Conservation (phyloP, 2,797 vertebrate genomes). For the Pteropus rufus region DNA sequence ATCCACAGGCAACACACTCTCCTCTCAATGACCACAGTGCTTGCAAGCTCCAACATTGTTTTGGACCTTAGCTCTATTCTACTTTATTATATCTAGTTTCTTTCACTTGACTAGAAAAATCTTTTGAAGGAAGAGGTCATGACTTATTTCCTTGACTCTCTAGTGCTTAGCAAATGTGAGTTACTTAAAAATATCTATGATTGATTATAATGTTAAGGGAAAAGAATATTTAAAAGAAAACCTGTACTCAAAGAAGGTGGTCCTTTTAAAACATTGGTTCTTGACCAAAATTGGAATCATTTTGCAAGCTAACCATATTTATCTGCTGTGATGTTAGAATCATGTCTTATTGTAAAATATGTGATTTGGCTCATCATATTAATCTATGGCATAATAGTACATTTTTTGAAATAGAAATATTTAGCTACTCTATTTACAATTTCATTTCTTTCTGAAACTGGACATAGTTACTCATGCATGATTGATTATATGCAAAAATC, state of each 20-base stretch:
- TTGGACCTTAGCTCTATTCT: neutral
- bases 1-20: neutral
- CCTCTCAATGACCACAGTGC: neutral
- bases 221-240: neutral
- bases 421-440: neutral
- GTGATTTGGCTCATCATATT: neutral
- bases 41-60: neutral
- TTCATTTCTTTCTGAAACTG: conserved; percentile 15
- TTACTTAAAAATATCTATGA: neutral
- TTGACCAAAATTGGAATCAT: neutral
- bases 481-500: neutral
- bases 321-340: neutral
- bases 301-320: neutral
- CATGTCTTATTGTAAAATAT: neutral
- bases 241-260: neutral
- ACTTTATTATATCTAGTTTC: neutral
- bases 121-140: neutral
- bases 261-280: neutral
- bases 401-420: conserved; percentile 13
- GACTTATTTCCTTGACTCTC: neutral
- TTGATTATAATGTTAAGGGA: neutral
- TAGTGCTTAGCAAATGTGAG: neutral
- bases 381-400: neutral
- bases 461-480: neutral
- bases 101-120: neutral